These are phyloP conservation scores for Mercenaria mercenaria DNA, from an alignment of 1,140 invertebrate genomes.

Conservation along the genomic window DNA sequence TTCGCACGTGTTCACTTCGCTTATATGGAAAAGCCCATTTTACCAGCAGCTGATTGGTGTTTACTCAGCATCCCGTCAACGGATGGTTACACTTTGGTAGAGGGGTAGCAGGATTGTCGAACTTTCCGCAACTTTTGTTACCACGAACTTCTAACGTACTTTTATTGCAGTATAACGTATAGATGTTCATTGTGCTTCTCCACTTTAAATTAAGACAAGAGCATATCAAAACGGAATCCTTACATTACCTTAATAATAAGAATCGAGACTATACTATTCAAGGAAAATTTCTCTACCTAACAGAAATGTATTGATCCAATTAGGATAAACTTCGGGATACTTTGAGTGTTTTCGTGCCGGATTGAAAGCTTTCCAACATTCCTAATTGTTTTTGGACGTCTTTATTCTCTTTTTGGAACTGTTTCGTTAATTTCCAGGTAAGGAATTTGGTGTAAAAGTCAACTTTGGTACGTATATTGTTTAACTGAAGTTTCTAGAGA, in stretches of 20 bases:
- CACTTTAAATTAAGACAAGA: no score
- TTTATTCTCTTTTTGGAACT: neutral
- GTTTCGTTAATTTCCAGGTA: constrained; percentile 32
- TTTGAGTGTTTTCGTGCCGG: neutral
- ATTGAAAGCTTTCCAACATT: constrained; percentile 6
- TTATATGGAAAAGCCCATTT: constrained; percentile 23
- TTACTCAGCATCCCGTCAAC: constrained; percentile 6
- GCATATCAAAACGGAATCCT: no score
- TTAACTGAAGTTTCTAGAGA: neutral
- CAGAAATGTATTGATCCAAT: neutral
- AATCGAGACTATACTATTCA: no score
- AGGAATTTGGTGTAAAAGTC: neutral
- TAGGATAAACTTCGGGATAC: neutral
- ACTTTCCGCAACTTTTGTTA: no score
- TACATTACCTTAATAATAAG: no score
- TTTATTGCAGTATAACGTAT: no score
- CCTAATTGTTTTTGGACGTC: neutral
- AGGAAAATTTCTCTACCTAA: neutral
- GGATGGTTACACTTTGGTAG: neutral
- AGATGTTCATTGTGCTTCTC: no score
- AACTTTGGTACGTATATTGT: neutral
- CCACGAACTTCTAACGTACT: neutral
- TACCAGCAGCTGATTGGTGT: constrained; percentile 8
- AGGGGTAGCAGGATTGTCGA: neutral
- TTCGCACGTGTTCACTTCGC: neutral